Evolutionary conservation across 2,888 invertebrate genomes (phyloP).

Genomic region (Marronus borbonicus): DNA sequence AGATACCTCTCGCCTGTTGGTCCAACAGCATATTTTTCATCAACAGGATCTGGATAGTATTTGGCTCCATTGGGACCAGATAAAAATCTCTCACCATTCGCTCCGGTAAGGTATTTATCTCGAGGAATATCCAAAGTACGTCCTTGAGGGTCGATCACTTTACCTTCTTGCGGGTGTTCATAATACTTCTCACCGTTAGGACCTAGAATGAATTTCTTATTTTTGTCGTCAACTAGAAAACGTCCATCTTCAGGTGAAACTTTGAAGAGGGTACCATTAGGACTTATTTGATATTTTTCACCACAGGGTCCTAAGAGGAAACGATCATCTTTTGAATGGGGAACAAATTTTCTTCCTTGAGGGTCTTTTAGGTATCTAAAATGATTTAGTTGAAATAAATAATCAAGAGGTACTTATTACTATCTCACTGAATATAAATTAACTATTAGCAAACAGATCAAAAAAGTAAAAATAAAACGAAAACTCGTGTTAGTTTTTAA

Average conservation of each 20-base stretch:
- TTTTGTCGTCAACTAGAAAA: conserved; percentile 38
- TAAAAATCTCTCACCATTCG: conserved; percentile 48
- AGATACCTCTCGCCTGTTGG: conserved; percentile 42
- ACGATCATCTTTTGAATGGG: conserved; percentile 45
- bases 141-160: conserved; percentile 41
- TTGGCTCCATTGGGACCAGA: conserved; percentile 43
- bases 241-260: conserved; percentile 45
- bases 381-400: neutral
- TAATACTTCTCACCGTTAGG: conserved; percentile 47
- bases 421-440: too few species aligned
- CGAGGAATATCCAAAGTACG: conserved; percentile 39
- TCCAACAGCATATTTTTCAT: conserved; percentile 48
- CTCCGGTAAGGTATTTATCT: conserved; percentile 42
- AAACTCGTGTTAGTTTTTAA: too few species aligned
- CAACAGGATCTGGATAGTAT: conserved; percentile 47
- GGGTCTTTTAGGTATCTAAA: conserved; percentile 40
- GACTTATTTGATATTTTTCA: conserved; percentile 44
- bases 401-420: neutral
- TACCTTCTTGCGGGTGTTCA: conserved; percentile 37
- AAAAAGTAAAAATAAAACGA: too few species aligned
- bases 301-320: conserved; percentile 35
- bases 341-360: conserved; percentile 45
- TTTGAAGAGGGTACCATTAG: conserved; percentile 38
- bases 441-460: neutral
- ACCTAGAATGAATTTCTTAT: conserved; percentile 40